Base-by-base conservation (phyloP, 2,797 vertebrate species). In the Leptoclinus maculatus region DNA sequence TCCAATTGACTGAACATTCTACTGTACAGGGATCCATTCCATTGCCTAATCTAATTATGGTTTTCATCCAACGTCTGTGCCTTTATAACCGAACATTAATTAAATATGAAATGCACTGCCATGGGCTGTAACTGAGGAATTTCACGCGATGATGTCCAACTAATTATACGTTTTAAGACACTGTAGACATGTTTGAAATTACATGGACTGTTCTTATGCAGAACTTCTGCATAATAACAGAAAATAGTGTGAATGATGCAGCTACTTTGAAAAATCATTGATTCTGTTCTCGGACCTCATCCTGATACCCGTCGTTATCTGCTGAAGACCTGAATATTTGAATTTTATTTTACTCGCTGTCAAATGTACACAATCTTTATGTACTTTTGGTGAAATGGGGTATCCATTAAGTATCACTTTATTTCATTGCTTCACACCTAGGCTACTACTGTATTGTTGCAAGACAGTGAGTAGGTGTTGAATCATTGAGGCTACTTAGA, bases 1-100 rank as follows among this genome's bases (percentile, higher is more conserved):
- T 87, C 74, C 86, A 81, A 54, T 80, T 74, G 51, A 72, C 76
- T 45, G 54, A 57, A 67, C n/a, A 76, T 43, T 79, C 74, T 70
- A 79, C 47, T 51, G 66, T 8, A 66, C 73, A 62, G 43, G 64
- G 76, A 83, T 78, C 74, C 49, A 49, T 59, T 63, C 38, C 25
- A 64, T 5, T 49, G 43, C 53, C 57, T 60, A 51, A 82, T 7
- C 65, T 53, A 65, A 85, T 74, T 67, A 75, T 19, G 27, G 23
- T 6, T 43, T 66, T 66, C 39, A 36, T 74, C 64, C 27, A 56
- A 75, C 36, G 47, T 60, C 43, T 60, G 11, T 43, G 66, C 23
- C 43, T 56, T 62, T 62, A 25, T 7, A 34, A 32, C 38, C 2
- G 0, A 45, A 38, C 64, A 43, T 49, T 56, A 63, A 84, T 53